Evolutionary conservation across 2,797 vertebrate species (phyloP), one percentile per base, ranked within the genome.

Genomic region (Parauchenoglanis ngamensis): DNA sequence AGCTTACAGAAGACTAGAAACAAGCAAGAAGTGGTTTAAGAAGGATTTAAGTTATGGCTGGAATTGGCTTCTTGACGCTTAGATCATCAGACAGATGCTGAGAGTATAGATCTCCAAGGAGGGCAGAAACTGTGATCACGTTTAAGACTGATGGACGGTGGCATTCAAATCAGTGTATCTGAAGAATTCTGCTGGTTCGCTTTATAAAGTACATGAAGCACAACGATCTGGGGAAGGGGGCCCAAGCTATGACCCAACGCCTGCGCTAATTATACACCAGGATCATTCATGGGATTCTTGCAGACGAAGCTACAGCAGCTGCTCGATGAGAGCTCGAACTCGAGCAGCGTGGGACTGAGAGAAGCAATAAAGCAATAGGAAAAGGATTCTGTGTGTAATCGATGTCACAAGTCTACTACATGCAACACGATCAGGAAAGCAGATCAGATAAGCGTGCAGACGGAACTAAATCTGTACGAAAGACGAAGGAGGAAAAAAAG

Each of bases 241-340:
- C 19, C 70, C n/a, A 76, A 82, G 78, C 46, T 57, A 76, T 76
- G 78, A 82, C 56, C 78, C 70, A 28, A 13, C 17, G 56, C 67
- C 59, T 28, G 78, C 10, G 78, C 87, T 88, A 88, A 88, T 88
- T 85, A 88, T 88, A 88, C 49, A 68, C 84, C 15, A 23, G 15
- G 52, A 7, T 85, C 84, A 86, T 88, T 88, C 87, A 70, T 76
- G 35, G 59, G 65, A 88, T 88, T 86, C 84, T 76, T 85, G 31
- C 25, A 0, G 28, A 8, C 19, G 19, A 77, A 31, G 84, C 84
- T 68, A 78, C 78, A 81, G 65, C 84, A 85, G 70, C 77, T 85
- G 87, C 28, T 75, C 72, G 10, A 52, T 0, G 46, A 54, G 70
- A 35, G 54, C 8, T 78, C 10, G 5, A 75, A 23, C 6, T 7